phyloP scores from a whole-genome alignment of 2,888 invertebrate species.

The Andrena marginata region DNA sequence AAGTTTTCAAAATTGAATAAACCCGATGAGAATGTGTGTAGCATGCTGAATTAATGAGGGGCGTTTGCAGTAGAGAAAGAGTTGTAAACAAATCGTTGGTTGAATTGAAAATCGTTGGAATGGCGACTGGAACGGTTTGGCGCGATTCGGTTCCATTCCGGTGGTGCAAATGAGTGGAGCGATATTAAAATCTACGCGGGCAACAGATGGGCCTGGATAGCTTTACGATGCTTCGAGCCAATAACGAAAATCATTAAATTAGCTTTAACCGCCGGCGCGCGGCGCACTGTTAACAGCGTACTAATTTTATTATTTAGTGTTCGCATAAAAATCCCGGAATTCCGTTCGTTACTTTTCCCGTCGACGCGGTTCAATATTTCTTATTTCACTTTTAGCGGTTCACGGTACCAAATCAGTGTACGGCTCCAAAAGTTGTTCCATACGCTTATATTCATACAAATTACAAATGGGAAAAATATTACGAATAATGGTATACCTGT shows the following conservation, averaged over 20 bases:
- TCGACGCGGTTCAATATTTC: slow-evolving; percentile 28
- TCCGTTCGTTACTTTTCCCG: slow-evolving; percentile 44
- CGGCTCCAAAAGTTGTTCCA: background rate
- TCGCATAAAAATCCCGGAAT: slow-evolving; percentile 73
- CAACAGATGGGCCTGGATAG: slow-evolving; percentile 83
- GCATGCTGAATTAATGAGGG: background rate
- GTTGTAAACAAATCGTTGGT: slow-evolving; percentile 48
- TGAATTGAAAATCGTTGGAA: slow-evolving; percentile 55
- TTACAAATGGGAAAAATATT: background rate
- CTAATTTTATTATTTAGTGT: slow-evolving; percentile 82
- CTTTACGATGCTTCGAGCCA: slow-evolving; percentile 80
- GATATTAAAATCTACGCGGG: slow-evolving; percentile 83
- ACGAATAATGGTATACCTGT: background rate
- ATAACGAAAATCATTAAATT: slow-evolving; percentile 84
- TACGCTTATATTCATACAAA: background rate
- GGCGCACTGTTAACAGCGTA: slow-evolving; percentile 78
- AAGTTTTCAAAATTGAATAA: background rate
- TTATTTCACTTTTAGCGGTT: background rate
- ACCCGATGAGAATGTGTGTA: background rate
- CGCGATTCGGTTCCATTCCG: slow-evolving; percentile 47
- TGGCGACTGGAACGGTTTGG: slow-evolving; percentile 22
- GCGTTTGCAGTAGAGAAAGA: slow-evolving; percentile 5
- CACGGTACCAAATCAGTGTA: background rate
- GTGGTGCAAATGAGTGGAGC: slow-evolving; percentile 65
- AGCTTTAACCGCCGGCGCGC: slow-evolving; percentile 77